Base-by-base conservation (phyloP, 2,113 vertebrate genomes). In the Calcarius ornatus region DNA sequence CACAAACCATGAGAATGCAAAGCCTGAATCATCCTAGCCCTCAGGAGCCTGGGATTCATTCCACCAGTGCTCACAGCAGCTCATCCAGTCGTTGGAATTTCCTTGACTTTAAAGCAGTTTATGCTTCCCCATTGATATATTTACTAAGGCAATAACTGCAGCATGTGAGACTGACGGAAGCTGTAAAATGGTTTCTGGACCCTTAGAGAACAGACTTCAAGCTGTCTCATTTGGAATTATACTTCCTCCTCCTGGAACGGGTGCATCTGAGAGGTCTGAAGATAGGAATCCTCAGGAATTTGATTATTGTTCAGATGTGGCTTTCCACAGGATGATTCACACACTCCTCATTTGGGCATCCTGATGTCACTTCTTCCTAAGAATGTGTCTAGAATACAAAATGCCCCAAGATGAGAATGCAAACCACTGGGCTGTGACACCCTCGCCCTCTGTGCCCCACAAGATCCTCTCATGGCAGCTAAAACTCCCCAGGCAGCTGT, bases 1-100 rank as follows among this genome's bases (percentile, higher is more conserved):
- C 97, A 96, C 76, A 96, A 95, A 71, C 95, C 96, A 92, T 96
- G 93, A 94, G 88, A 95, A 96, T 94, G 89, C 92, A 94, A 90
- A 90, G 86, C 42, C 84, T 95, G 94, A 97, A 90, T 96, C 94
- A 96, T 56, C 48, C 3, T 3, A 97, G 81, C 81, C 94, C 86
- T 1, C 92, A 95, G 86, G 51, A 95, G 30, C 86, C 81, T 92
- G 81, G 86, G 40, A 90, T 94, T 92, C 88, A 92, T 95, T 88
- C 92, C 94, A 86, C 40, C 13, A 25, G 38, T 45, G 63, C 81
- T 92, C 88, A 61, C 66, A 88, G 66, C 70, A 80, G 80, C 40
- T 95, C 68, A 81, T 88, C 92, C 75, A 51, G 87, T 95, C 88
- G 78, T 75, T 90, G 72, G 65, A 92, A 92, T 93, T 96, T 95